Base-by-base conservation (phyloP, 2,797 vertebrate species). In the Margarornis squamiger region DNA sequence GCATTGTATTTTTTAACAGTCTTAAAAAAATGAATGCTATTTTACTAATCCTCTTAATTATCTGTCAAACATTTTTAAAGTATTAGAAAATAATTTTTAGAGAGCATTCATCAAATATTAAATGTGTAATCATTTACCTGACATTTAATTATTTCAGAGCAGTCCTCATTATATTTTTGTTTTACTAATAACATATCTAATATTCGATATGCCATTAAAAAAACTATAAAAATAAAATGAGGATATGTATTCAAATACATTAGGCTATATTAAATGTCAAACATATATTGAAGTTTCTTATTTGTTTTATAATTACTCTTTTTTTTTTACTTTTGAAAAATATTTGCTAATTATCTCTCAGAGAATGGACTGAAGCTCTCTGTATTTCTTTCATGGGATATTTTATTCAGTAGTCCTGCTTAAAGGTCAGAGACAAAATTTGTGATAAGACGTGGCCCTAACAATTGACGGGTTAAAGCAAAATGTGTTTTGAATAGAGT, bases 161-260 rank as follows among this genome's bases (percentile, higher is more conserved):
- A 95, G 86, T 91, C 68, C 76, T 88, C 23, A 81, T 94, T 95
- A 95, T 96, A 80, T 90, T 96, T 96, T 96, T 92, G 75, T 95
- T 93, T 91, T 91, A 65, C 63, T 86, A 93, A 88, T 65, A 95
- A 66, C 58, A 30, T 80, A 75, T 78, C 81, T 72, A 94, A 88
- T 95, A 88, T 95, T 96, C 92, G 85, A 90, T 80, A 80, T 88
- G 66, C 57, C 62, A 90, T 96, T 94, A 83, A 86, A 95, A 90
- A 89, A 83, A 19, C 27, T 62, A n/a, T 92, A 72, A 93, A 91
- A 96, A 85, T 86, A 90, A 91, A 90, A 81, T 88, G 72, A 92
- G 80, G 46, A 45, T 80, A 45, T 86, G 29, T 90, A 49, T 90
- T 86, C 62, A 95, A 95, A 97, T 90, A 90, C 26, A 92, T 96